Evolutionary conservation across 2,888 invertebrate species (phyloP).

Genomic region (Norana najaformis): DNA sequence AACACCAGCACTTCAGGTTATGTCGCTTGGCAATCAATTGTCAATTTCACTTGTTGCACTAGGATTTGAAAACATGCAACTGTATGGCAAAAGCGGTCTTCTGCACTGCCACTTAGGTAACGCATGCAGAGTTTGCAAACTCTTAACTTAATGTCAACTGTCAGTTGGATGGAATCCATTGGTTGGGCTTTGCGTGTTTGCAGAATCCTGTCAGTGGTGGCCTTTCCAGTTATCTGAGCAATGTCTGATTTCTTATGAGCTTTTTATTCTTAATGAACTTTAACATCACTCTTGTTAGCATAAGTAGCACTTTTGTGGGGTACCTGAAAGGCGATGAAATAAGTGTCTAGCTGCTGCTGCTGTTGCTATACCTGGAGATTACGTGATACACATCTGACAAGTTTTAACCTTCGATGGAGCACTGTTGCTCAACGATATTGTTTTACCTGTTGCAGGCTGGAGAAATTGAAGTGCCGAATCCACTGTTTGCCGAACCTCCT

Average conservation of each 20-base stretch:
- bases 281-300: too few species aligned
- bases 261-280: too few species aligned
- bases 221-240: too few species aligned
- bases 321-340: not conserved
- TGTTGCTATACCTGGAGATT: not conserved
- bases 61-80: not conserved
- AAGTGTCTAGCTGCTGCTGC: not conserved
- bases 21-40: not conserved
- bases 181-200: too few species aligned
- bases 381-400: not conserved
- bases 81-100: not conserved
- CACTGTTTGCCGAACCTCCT: conserved; percentile 28
- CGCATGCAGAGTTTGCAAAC: too few species aligned
- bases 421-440: not conserved
- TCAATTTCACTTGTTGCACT: not conserved
- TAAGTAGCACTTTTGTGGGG: too few species aligned
- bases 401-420: not conserved
- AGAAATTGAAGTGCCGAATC: conserved; percentile 36
- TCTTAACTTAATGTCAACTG: too few species aligned
- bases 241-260: too few species aligned
- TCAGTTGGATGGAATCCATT: too few species aligned
- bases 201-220: too few species aligned
- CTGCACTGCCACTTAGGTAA: too few species aligned
- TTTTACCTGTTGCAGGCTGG: conserved; percentile 30
- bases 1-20: not conserved